Evolutionary conservation across 2,797 vertebrate species (phyloP).

Genomic region (Pseudocheirus occidentalis): DNA sequence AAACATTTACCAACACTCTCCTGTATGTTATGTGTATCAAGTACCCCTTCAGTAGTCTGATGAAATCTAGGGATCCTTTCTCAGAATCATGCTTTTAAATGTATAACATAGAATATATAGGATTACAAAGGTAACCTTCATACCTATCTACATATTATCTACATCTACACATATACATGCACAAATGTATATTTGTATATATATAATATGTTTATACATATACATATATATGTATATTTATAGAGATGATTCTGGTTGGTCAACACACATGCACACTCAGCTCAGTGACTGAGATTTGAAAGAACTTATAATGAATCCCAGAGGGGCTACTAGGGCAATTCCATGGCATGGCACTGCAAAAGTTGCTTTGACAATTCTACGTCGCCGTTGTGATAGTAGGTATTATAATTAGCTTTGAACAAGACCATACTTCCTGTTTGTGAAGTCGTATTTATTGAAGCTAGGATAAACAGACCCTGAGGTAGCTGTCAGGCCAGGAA

Average conservation of each 20-base stretch:
- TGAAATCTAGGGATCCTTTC: neutral
- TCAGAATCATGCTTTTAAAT: neutral
- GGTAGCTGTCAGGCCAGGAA: slow-evolving; percentile 67
- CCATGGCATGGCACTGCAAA: slow-evolving; percentile 2
- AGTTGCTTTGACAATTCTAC: slow-evolving; percentile 25
- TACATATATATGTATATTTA: neutral
- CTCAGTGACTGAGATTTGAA: neutral
- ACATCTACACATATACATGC: neutral
- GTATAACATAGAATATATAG: neutral
- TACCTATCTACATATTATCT: neutral
- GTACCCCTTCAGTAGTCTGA: neutral
- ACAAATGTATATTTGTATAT: neutral
- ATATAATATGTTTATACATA: neutral
- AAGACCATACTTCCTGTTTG: slow-evolving; percentile 73
- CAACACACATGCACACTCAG: neutral
- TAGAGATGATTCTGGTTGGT: neutral
- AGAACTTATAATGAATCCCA: neutral
- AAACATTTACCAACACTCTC: neutral
- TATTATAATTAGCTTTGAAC: slow-evolving; percentile 62
- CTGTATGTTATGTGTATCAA: neutral
- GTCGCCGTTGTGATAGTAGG: slow-evolving; percentile 50
- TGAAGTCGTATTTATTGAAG: slow-evolving; percentile 67
- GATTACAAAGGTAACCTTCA: neutral
- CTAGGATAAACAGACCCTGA: slow-evolving; percentile 67
- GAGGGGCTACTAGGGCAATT: neutral